A percentile compares a stretch with the other conserved stretches of the same genome.
Conservation (phyloP, 2,113 vertebrate genomes). For the Pachyramphus minor region DNA sequence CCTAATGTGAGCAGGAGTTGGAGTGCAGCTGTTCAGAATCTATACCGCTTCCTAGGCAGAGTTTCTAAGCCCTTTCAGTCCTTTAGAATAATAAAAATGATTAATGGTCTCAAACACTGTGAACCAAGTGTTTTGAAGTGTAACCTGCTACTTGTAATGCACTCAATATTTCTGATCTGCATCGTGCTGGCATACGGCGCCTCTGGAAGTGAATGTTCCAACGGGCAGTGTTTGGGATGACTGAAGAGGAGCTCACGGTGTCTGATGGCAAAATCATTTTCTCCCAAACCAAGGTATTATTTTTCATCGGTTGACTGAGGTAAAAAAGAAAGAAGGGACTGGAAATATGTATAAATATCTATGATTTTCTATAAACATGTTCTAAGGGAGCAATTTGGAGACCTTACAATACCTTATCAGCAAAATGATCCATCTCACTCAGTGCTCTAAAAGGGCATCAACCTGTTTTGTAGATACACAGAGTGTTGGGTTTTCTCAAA, state of each 20-base stretch:
- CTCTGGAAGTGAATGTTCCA: constrained; percentile 30
- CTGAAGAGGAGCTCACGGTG: neutral
- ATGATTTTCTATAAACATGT: neutral
- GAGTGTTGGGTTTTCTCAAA: neutral
- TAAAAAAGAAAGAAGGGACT: neutral
- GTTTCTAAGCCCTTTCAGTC: constrained; percentile 66
- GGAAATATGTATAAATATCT: neutral
- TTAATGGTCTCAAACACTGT: constrained; percentile 62
- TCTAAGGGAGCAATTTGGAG: neutral
- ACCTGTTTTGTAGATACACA: neutral
- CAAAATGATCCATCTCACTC: neutral
- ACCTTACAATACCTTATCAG: neutral
- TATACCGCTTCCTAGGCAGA: constrained; percentile 65
- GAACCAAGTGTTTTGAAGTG: constrained; percentile 73
- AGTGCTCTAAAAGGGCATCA: neutral
- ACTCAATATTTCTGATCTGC: constrained; percentile 63
- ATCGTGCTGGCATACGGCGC: constrained; percentile 7
- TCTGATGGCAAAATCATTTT: constrained; percentile 2
- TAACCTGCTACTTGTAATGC: constrained; percentile 73
- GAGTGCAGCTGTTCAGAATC: constrained; percentile 68
- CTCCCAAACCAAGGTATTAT: neutral
- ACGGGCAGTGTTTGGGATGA: neutral
- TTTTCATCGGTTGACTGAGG: neutral
- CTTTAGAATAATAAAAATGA: constrained; percentile 73
- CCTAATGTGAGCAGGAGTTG: constrained; percentile 57